These are phyloP conservation scores for Amphipyra tragopoginis DNA, from an alignment of 2,888 invertebrate species.

Conservation along the genomic window DNA sequence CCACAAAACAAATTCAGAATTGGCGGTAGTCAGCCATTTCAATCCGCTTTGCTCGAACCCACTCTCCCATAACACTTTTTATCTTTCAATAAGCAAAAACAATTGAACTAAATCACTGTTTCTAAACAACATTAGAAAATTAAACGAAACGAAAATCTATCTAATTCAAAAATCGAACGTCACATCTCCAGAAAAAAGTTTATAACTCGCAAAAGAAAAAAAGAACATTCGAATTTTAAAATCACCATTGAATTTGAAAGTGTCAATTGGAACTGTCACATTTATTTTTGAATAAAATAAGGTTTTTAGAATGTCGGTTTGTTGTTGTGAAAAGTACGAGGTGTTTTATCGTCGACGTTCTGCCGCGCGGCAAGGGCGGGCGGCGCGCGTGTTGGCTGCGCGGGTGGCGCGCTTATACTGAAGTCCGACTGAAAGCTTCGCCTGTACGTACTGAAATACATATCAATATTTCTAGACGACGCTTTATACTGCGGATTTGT, in stretches of 20 bases:
- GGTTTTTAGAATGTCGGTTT: slow-evolving; percentile 32
- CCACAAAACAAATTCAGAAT: slow-evolving; percentile 54
- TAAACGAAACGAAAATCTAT: slow-evolving; percentile 14
- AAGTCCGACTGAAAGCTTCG: slow-evolving; percentile 56
- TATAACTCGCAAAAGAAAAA: slow-evolving; percentile 10
- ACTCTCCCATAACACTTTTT: slow-evolving; percentile 52
- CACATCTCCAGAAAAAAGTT: slow-evolving; percentile 37
- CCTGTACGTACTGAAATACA: slow-evolving; percentile 45
- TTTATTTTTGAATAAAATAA: slow-evolving; percentile 6
- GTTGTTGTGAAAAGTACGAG: slow-evolving; percentile 47
- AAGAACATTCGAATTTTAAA: slow-evolving; percentile 19
- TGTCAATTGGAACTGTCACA: slow-evolving; percentile 13
- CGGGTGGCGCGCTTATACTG: slow-evolving; percentile 60
- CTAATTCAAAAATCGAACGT: slow-evolving; percentile 15
- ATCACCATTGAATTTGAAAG: slow-evolving; percentile 8
- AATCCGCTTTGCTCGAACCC: slow-evolving; percentile 51
- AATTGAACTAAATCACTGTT: slow-evolving; percentile 33
- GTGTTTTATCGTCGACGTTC: slow-evolving; percentile 26
- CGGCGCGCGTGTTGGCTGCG: slow-evolving; percentile 58
- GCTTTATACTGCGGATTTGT: slow-evolving; percentile 33
- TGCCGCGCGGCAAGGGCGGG: slow-evolving; percentile 36
- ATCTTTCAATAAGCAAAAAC: slow-evolving; percentile 15
- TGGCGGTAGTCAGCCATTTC: slow-evolving; percentile 33
- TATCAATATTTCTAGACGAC: slow-evolving; percentile 51
- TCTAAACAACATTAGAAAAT: slow-evolving; percentile 13